These are phyloP conservation scores for Ciconia stormi DNA, from an alignment of 2,113 vertebrate species.

Conservation along the genomic window DNA sequence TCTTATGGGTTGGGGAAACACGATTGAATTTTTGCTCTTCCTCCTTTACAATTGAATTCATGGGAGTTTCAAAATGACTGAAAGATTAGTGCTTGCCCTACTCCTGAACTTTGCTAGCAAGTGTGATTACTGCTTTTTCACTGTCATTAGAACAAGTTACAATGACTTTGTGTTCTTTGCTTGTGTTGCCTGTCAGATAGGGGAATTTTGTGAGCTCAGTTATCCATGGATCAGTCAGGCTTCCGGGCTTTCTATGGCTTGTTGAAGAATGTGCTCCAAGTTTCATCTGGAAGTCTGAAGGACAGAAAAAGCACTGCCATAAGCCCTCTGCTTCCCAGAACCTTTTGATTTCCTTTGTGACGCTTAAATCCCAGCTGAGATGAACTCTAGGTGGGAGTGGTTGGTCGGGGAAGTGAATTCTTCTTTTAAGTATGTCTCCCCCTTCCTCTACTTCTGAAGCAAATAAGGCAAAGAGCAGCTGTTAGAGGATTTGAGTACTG, in stretches of 20 bases:
- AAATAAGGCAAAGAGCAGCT: background rate
- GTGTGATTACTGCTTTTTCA: background rate
- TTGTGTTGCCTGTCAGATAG: background rate
- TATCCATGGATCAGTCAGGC: background rate
- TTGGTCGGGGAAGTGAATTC: background rate
- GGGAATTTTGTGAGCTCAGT: background rate
- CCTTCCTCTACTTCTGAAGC: background rate
- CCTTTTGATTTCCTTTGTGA: conserved; percentile 9
- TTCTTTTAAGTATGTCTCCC: background rate
- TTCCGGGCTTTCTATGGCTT: background rate
- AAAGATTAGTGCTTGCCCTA: background rate
- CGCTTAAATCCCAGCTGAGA: conserved; percentile 26
- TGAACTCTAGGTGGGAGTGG: background rate
- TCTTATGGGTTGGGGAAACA: background rate
- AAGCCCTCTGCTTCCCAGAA: conserved; percentile 35
- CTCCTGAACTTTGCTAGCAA: background rate
- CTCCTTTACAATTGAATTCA: background rate
- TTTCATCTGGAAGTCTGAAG: background rate
- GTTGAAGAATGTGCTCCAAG: background rate
- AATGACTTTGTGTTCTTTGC: background rate
- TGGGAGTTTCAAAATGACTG: background rate
- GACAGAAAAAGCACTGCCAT: background rate
- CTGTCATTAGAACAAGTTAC: background rate
- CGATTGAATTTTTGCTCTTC: background rate
- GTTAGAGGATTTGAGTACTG: background rate